phyloP scores from a whole-genome alignment of 1,140 invertebrate species.

The Drosophila burlai region DNA sequence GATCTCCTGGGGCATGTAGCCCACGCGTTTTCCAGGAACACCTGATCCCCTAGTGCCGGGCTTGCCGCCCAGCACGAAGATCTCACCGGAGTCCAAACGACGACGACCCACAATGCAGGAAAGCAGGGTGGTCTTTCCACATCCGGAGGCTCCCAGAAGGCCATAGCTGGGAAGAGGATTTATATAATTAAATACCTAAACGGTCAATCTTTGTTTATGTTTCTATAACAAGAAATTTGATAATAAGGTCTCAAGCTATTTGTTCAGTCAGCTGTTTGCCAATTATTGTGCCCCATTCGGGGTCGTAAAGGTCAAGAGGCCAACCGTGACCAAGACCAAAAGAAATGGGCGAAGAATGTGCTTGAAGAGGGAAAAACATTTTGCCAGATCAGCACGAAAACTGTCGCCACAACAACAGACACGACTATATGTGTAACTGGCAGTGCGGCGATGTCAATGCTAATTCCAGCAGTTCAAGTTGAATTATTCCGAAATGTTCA shows the following conservation, averaged over 20 bases:
- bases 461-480: slow-evolving; percentile 81
- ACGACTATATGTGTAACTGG: slow-evolving; percentile 6
- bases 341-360: slow-evolving; percentile 26
- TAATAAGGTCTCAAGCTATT: background rate
- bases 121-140: slow-evolving; percentile 93
- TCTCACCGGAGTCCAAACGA: slow-evolving; percentile 91
- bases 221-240: background rate
- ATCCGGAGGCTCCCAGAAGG: slow-evolving; percentile 93
- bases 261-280: background rate
- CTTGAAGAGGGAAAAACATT: slow-evolving; percentile 32
- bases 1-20: slow-evolving; percentile 95
- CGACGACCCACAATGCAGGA: slow-evolving; percentile 93
- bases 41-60: slow-evolving; percentile 93
- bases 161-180: slow-evolving; percentile 88
- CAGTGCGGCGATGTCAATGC: slow-evolving; percentile 70
- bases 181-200: background rate
- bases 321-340: slow-evolving; percentile 19
- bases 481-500: slow-evolving; percentile 81
- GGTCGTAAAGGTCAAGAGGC: slow-evolving; percentile 22
- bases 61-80: slow-evolving; percentile 93
- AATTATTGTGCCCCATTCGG: background rate
- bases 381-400: slow-evolving; percentile 49
- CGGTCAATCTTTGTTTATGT: background rate
- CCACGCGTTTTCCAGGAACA: slow-evolving; percentile 94
- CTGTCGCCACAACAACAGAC: slow-evolving; percentile 33